phyloP scores from a whole-genome alignment of 2,888 invertebrate genomes.

The Trisateles emortualis region DNA sequence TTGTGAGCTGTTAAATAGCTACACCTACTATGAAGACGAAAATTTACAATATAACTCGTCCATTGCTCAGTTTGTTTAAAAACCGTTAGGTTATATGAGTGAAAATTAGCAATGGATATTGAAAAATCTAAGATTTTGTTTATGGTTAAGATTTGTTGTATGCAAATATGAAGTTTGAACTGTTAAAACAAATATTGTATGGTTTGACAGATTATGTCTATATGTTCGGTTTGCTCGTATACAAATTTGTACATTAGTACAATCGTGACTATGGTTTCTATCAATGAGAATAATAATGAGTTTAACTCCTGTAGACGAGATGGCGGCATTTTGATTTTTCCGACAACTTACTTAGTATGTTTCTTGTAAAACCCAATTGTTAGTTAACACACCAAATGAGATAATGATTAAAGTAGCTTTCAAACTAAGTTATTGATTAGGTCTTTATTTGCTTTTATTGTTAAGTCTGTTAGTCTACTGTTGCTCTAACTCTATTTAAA shows the following conservation, averaged over 20 bases:
- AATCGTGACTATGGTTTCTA: neutral
- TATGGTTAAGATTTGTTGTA: neutral
- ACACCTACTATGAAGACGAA: slow-evolving; percentile 25
- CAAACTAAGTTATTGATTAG: no score
- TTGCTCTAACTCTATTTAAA: neutral
- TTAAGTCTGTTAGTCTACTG: no score
- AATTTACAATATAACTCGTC: slow-evolving; percentile 5
- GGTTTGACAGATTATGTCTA: neutral
- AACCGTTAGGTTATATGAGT: neutral
- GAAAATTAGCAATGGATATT: slow-evolving; percentile 11
- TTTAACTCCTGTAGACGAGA: no score
- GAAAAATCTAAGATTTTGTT: neutral
- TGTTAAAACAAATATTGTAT: slow-evolving; percentile 1
- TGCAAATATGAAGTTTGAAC: slow-evolving; percentile 1
- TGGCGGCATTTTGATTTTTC: no score
- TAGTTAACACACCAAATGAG: no score
- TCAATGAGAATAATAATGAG: no score
- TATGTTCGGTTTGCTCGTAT: neutral
- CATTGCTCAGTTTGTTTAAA: slow-evolving; percentile 10
- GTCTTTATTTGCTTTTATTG: no score
- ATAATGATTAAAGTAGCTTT: no score
- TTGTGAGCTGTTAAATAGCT: slow-evolving; percentile 38
- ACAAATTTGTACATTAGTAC: neutral
- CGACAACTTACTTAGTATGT: no score
- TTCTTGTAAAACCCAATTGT: no score